These are phyloP conservation scores for Isaurus tuberculatus DNA, from an alignment of 92 coral and sea anemone genomes.

Conservation along the genomic window DNA sequence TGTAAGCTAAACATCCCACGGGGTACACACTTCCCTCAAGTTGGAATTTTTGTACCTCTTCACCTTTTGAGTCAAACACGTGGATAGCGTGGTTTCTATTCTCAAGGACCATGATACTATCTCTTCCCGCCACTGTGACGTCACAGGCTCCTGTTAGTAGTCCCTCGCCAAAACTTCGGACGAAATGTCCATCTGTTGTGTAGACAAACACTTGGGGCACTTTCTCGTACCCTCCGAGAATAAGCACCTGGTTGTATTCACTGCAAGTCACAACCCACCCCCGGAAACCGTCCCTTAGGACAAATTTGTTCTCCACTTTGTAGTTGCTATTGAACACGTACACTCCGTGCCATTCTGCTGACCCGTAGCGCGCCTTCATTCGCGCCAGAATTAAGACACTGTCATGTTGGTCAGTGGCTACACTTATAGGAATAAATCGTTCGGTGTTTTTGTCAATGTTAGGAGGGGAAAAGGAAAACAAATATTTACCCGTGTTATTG, in stretches of 20 bases:
- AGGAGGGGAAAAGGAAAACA: constrained; percentile 43
- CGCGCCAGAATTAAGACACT: constrained; percentile 47
- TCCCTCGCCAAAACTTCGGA: constrained; percentile 44
- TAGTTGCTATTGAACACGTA: constrained; percentile 30
- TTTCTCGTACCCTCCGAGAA: constrained; percentile 32
- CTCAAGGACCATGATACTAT: constrained; percentile 41
- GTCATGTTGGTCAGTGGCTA: constrained; percentile 49
- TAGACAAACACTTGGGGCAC: constrained; percentile 44
- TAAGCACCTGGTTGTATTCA: constrained; percentile 20
- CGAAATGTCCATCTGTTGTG: constrained; percentile 40
- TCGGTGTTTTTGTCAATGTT: constrained; percentile 37
- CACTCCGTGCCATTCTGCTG: constrained; percentile 49
- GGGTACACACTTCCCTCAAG: constrained; percentile 9
- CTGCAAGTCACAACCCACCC: constrained; percentile 39
- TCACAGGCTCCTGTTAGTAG: constrained; percentile 22
- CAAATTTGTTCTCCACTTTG: constrained; percentile 37
- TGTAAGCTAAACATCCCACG: constrained; percentile 30
- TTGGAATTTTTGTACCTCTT: constrained; percentile 26
- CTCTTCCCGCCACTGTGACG: constrained; percentile 37
- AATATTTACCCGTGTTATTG: constrained; percentile 37
- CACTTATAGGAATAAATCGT: constrained; percentile 28
- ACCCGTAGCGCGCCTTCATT: constrained; percentile 37
- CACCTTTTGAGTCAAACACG: constrained; percentile 37
- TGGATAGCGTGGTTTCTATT: constrained; percentile 34
- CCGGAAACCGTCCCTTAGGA: constrained; percentile 44